Conservation (phyloP, 2,888 invertebrate species). For the Hedychridium roseum region DNA sequence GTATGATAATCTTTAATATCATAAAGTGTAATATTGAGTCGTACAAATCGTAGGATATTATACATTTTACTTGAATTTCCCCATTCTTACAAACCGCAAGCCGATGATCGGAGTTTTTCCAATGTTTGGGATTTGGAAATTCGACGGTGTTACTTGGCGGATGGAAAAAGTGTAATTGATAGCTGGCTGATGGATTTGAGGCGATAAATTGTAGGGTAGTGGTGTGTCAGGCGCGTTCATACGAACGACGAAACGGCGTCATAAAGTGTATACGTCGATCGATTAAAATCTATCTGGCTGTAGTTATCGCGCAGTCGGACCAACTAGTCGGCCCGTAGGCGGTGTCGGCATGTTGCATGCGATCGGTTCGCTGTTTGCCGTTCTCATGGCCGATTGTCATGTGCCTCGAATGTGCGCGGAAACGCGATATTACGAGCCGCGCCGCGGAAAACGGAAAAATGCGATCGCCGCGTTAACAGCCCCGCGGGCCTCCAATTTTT, state of each 20-base stretch:
- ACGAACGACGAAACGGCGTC: conserved; percentile 7
- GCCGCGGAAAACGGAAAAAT: too few relatives aligned
- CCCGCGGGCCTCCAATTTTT: too few relatives aligned
- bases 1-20: too few relatives aligned
- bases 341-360: background rate
- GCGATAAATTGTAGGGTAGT: background rate
- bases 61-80: too few relatives aligned
- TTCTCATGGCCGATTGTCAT: background rate
- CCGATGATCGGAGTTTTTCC: too few relatives aligned
- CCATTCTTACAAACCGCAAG: too few relatives aligned
- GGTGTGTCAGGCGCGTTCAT: conserved; percentile 8
- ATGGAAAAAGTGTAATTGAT: conserved; percentile 6
- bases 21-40: too few relatives aligned
- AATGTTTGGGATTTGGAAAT: too few relatives aligned
- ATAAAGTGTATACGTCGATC: conserved; percentile 11
- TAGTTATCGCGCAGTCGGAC: conserved; percentile 1
- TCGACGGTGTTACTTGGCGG: background rate
- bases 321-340: background rate
- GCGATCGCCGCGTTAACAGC: too few relatives aligned
- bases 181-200: conserved; percentile 6
- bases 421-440: background rate
- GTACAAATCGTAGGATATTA: too few relatives aligned
- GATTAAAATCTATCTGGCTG: conserved; percentile 8
- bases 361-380: background rate
- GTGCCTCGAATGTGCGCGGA: background rate